Percentiles rank a stretch among this genome's conserved stretches.
Conservation (phyloP, 35 echinoderm and acorn worm species). For the Holothuria glaberrima region DNA sequence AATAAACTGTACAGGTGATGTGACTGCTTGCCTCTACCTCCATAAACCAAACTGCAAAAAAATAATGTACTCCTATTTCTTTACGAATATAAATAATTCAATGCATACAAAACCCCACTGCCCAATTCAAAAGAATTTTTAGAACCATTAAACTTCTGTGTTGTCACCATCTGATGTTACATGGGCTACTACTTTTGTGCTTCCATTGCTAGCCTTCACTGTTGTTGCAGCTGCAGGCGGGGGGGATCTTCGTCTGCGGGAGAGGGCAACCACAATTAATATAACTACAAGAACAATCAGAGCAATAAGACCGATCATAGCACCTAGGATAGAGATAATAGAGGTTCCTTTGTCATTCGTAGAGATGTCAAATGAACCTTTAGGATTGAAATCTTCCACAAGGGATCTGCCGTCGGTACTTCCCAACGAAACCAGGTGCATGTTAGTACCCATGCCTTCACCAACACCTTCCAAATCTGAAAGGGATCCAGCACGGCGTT, state of each 20-base stretch:
- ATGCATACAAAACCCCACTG: constrained; percentile 47
- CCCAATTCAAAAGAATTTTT: constrained; percentile 24
- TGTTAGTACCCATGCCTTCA: constrained; percentile 69
- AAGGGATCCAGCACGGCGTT: constrained; percentile 5
- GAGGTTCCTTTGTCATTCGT: neutral
- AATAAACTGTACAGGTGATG: constrained; percentile 34
- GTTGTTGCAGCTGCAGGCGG: constrained; percentile 1
- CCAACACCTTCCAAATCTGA: neutral
- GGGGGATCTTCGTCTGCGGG: constrained; percentile 52
- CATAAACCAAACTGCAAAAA: constrained; percentile 4
- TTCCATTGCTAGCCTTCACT: constrained; percentile 63
- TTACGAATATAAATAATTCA: constrained; percentile 64
- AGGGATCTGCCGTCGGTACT: constrained; percentile 6
- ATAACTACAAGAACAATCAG: constrained; percentile 63
- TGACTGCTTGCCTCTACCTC: constrained; percentile 17
- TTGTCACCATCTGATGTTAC: constrained; percentile 77
- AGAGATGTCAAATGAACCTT: constrained; percentile 25
- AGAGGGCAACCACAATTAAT: constrained; percentile 66
- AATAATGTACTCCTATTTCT: constrained; percentile 55
- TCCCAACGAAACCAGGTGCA: constrained; percentile 42
- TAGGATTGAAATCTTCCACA: constrained; percentile 24
- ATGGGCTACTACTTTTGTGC: constrained; percentile 75
- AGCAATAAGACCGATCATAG: constrained; percentile 52
- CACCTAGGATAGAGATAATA: neutral
- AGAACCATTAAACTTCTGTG: constrained; percentile 86